Evolutionary conservation across 2,888 invertebrate species (phyloP).

Genomic region (Plagodis dolabraria): DNA sequence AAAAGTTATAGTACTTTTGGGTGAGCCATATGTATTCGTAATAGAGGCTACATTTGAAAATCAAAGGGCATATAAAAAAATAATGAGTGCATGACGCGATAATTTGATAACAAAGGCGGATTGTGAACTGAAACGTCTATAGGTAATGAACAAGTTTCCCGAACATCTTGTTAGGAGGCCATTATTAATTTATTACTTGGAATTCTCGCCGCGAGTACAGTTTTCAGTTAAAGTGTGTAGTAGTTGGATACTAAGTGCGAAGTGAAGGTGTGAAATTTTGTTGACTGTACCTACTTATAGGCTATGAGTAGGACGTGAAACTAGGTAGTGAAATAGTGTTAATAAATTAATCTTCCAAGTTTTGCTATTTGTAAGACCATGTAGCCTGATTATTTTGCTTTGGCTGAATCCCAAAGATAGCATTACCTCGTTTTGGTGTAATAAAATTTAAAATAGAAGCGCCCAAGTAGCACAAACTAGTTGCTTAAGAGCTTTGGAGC

Average conservation of each 20-base stretch:
- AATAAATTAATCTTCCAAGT: too few relatives aligned
- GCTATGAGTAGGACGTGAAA: too few relatives aligned
- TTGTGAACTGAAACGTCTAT: conserved; percentile 50
- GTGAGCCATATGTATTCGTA: conserved; percentile 14
- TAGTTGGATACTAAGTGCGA: conserved; percentile 15
- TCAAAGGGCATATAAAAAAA: conserved; percentile 20
- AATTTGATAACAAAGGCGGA: conserved; percentile 68
- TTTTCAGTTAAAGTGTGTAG: conserved; percentile 5
- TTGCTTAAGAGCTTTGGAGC: too few relatives aligned
- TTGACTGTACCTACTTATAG: not conserved
- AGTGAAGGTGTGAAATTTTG: conserved; percentile 8
- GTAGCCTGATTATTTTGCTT: too few relatives aligned
- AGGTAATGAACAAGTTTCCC: conserved; percentile 66
- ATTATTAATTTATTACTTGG: conserved; percentile 65
- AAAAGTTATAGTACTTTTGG: not conserved
- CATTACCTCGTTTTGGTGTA: too few relatives aligned
- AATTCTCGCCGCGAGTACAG: conserved; percentile 41
- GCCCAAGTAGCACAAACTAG: too few relatives aligned
- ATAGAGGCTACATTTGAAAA: conserved; percentile 19
- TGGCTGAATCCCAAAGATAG: too few relatives aligned
- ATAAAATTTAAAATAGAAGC: too few relatives aligned
- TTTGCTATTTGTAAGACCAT: too few relatives aligned
- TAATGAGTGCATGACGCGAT: conserved; percentile 50
- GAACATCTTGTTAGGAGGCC: conserved; percentile 63
- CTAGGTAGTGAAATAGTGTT: too few relatives aligned